phyloP scores from a whole-genome alignment of 23 tunicate genomes.

The Ciona savignyi region DNA sequence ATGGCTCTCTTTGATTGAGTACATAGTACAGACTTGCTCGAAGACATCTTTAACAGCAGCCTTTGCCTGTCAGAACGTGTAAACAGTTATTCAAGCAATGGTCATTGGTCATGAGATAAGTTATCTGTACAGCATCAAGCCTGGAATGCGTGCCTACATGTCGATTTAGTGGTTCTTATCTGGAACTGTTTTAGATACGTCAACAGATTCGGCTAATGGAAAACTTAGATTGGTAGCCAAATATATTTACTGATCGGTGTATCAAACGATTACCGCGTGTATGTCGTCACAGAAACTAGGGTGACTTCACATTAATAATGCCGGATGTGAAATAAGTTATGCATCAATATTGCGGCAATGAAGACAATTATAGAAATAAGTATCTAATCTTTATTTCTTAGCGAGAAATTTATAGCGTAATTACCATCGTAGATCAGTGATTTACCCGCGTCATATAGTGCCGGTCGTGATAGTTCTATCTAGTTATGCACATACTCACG shows the following conservation, averaged over 20 bases:
- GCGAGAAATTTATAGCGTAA: too few relatives aligned
- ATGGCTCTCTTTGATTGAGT: slow-evolving; percentile 63
- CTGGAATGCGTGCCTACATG: too few relatives aligned
- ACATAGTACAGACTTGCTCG: slow-evolving; percentile 74
- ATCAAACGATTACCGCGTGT: background rate
- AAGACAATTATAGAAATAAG: background rate
- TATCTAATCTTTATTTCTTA: background rate
- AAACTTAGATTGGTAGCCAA: background rate
- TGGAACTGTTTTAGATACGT: background rate
- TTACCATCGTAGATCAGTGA: too few relatives aligned
- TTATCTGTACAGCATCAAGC: too few relatives aligned
- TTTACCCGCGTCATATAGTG: too few relatives aligned
- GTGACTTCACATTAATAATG: background rate
- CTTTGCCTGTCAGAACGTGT: slow-evolving; percentile 60
- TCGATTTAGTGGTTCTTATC: too few relatives aligned
- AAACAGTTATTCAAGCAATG: too few relatives aligned
- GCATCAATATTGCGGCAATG: background rate
- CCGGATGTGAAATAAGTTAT: background rate
- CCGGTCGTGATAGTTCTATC: too few relatives aligned
- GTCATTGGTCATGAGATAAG: too few relatives aligned
- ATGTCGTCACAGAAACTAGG: background rate
- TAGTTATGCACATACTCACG: slow-evolving; percentile 63
- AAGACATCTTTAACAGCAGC: slow-evolving; percentile 61
- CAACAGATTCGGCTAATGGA: background rate
- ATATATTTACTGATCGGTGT: background rate